Percentiles rank a stretch among this genome's conserved stretches.
phyloP scores from a whole-genome alignment of 2,113 vertebrate genomes.

The Sinocyclocheilus maitianheensis region DNA sequence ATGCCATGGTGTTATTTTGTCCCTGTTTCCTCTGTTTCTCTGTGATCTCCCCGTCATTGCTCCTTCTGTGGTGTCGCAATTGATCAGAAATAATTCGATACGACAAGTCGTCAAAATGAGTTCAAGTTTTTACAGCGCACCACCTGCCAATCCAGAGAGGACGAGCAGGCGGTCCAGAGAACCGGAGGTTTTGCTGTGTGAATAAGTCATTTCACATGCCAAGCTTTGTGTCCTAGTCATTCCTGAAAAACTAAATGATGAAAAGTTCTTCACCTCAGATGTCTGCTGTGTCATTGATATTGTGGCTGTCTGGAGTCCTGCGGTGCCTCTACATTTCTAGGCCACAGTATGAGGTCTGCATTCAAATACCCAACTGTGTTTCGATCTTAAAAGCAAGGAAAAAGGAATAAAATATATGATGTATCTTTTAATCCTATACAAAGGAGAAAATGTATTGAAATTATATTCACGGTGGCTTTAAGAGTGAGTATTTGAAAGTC shows the following conservation, averaged over 20 bases:
- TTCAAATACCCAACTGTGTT: neutral
- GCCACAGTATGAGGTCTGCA: neutral
- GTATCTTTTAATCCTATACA: neutral
- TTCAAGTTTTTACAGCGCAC: neutral
- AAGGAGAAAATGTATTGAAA: neutral
- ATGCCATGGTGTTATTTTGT: constrained; percentile 46
- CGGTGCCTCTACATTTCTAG: constrained; percentile 7
- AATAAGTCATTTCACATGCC: constrained; percentile 40
- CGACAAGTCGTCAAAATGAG: constrained; percentile 34
- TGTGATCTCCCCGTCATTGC: constrained; percentile 55
- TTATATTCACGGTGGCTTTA: neutral
- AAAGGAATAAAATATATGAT: neutral
- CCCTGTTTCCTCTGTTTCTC: constrained; percentile 50
- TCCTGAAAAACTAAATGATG: constrained; percentile 21
- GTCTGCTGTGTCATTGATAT: constrained; percentile 56
- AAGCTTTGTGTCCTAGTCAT: constrained; percentile 42
- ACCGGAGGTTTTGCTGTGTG: constrained; percentile 34
- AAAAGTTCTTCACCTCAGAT: constrained; percentile 32
- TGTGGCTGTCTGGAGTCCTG: constrained; percentile 52
- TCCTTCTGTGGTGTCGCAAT: constrained; percentile 53
- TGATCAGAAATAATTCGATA: constrained; percentile 23
- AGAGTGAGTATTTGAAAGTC: constrained; percentile 7
- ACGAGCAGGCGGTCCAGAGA: constrained; percentile 39
- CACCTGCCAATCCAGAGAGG: constrained; percentile 29
- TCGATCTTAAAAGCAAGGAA: neutral